Evolutionary conservation across 2,113 vertebrate genomes (phyloP), one percentile per base, ranked within the genome.

Genomic region (Microtus oregoni): DNA sequence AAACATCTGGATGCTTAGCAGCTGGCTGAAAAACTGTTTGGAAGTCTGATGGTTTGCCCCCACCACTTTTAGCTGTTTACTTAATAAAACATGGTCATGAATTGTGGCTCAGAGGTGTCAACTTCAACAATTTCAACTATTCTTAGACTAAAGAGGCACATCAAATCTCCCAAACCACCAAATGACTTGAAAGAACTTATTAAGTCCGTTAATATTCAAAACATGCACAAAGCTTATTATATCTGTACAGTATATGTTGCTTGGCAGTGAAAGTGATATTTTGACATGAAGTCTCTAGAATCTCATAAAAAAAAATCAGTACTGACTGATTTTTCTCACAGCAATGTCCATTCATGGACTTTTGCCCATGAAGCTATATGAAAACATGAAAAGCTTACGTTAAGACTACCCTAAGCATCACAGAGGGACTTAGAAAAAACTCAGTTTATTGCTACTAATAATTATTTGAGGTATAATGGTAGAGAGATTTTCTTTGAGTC

Each of bases 1-100:
- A 90, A 83, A 91, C 44, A 96, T 87, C 70, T 97, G 86, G 81
- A 86, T 28, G 90, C 41, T 91, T 91, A 86, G 52, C 28, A 93
- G 38, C 68, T 91, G 77, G 73, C 81, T 93, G 83, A 76, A 65
- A 97, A 96, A 88, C 89, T 85, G 88, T 47, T 13, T 55, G 1
- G 91, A 94, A 0, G 0, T 75, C n/a, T 61, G 44, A 52, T 24
- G 83, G 20, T 89, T 61, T 72, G 13, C 15, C 83, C 2, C 50
- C n/a, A 14, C 72, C 50, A 72, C 41, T 81, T 81, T 32, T 94
- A 44, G 12, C 55, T 95, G 32, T 93, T 94, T 93, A 72, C 78
- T 93, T 94, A 81, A 91, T 75, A 90, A 94, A 96, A 91, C 65
- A 86, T 10, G 88, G 24, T 28, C 47, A 67, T 0, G 22, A 76